Conservation (phyloP, 2,888 invertebrate genomes). For the Dione vanillae region DNA sequence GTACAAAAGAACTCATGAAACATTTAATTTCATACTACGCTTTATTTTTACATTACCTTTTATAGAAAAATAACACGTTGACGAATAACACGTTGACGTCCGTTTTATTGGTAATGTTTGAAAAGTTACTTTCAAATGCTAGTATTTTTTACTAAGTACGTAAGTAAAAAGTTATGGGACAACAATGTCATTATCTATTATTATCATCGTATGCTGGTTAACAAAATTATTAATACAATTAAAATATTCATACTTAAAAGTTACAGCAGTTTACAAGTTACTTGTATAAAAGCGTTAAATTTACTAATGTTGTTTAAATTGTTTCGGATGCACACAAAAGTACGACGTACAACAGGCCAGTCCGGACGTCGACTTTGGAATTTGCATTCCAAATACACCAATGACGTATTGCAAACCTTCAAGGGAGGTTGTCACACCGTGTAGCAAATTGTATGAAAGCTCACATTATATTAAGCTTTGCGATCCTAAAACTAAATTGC, state of each 20-base stretch:
- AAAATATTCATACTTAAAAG: neutral
- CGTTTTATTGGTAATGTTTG: neutral
- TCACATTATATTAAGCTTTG: too few species aligned
- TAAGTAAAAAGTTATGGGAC: too few species aligned
- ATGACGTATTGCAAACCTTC: slow-evolving; percentile 64
- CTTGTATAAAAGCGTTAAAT: neutral
- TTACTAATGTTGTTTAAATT: slow-evolving; percentile 6
- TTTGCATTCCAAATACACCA: slow-evolving; percentile 76
- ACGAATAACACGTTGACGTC: too few species aligned
- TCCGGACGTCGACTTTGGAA: slow-evolving; percentile 63
- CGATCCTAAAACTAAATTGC: too few species aligned
- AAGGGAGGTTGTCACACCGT: slow-evolving; percentile 56
- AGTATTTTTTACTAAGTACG: too few species aligned
- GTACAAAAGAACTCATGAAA: slow-evolving; percentile 19
- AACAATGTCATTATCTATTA: too few species aligned
- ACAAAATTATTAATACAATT: too few species aligned
- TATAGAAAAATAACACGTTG: neutral
- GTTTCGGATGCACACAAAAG: slow-evolving; percentile 13
- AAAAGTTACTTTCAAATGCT: neutral
- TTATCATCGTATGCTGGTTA: too few species aligned
- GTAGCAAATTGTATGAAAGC: slow-evolving; percentile 9
- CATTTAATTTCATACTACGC: slow-evolving; percentile 14
- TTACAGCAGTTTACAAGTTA: neutral
- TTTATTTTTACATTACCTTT: slow-evolving; percentile 3
- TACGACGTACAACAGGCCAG: slow-evolving; percentile 26